Evolutionary conservation across 2,888 invertebrate species (phyloP).

Genomic region (Trichogramma evanescens): DNA sequence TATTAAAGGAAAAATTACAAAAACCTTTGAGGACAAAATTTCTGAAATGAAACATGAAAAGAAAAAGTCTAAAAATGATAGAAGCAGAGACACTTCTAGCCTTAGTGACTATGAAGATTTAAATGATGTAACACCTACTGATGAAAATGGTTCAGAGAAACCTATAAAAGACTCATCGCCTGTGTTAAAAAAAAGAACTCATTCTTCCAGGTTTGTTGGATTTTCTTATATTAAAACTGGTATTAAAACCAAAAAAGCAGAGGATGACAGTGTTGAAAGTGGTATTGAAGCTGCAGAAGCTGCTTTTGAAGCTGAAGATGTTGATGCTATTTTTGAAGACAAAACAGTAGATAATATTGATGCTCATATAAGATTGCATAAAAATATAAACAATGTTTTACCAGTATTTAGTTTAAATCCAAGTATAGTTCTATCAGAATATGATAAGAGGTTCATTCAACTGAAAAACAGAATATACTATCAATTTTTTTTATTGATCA

Average conservation of each 20-base stretch:
- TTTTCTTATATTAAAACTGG: constrained; percentile 46
- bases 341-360: constrained; percentile 1
- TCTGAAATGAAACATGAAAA: constrained; percentile 61
- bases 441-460: constrained; percentile 25
- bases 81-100: constrained; percentile 59
- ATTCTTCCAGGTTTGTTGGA: constrained; percentile 43
- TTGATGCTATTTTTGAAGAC: constrained; percentile 5
- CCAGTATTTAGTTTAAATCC: constrained; percentile 9
- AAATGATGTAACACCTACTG: constrained; percentile 36
- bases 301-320: constrained; percentile 34
- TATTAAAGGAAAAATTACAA: constrained; percentile 67
- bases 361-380: constrained; percentile 14
- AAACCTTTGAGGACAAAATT: constrained; percentile 71
- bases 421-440: constrained; percentile 11
- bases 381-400: constrained; percentile 13
- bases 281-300: constrained; percentile 46
- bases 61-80: constrained; percentile 43
- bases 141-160: constrained; percentile 34
- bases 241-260: constrained; percentile 38
- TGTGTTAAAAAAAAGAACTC: constrained; percentile 23
- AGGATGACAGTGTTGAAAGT: constrained; percentile 41
- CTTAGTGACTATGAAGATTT: constrained; percentile 60
- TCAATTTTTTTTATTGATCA: constrained; percentile 24
- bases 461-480: constrained; percentile 31
- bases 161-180: constrained; percentile 28